Conservation (phyloP, 2,888 invertebrate genomes). For the Litoditis marina region DNA sequence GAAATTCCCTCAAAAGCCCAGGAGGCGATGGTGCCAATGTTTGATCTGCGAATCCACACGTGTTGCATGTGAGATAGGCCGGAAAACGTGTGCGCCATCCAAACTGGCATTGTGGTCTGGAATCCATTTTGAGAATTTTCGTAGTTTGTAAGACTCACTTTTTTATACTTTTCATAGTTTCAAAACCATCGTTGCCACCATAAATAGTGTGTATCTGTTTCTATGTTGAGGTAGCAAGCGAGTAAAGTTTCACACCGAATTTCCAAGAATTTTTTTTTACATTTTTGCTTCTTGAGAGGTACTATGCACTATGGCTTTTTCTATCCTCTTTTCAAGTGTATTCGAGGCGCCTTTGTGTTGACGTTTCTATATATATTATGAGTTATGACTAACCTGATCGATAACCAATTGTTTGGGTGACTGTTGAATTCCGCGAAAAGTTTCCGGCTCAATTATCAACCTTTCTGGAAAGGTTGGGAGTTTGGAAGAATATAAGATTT, state of each 20-base stretch:
- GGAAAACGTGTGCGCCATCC: neutral
- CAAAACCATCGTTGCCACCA: no score
- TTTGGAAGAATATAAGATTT: no score
- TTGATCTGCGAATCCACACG: constrained; percentile 12
- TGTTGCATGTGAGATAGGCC: constrained; percentile 19
- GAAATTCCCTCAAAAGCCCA: constrained; percentile 6
- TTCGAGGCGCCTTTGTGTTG: no score
- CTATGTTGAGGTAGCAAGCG: no score
- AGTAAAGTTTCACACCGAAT: no score
- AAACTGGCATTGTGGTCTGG: neutral
- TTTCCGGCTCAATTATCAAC: constrained; percentile 31
- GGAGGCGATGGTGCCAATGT: constrained; percentile 8
- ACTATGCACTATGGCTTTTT: no score
- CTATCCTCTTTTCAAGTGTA: no score
- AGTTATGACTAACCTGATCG: constrained; percentile 28
- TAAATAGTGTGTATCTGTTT: no score
- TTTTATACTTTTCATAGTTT: no score
- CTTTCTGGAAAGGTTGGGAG: constrained; percentile 10
- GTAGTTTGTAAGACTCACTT: neutral
- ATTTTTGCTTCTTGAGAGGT: no score
- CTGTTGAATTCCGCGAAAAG: constrained; percentile 38
- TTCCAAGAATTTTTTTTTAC: no score
- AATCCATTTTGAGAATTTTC: neutral
- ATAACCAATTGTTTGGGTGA: constrained; percentile 36
- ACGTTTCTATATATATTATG: no score